Conservation (phyloP, 30 jellyfish, hydroid and myxozoan species). For the Pelagia noctiluca region DNA sequence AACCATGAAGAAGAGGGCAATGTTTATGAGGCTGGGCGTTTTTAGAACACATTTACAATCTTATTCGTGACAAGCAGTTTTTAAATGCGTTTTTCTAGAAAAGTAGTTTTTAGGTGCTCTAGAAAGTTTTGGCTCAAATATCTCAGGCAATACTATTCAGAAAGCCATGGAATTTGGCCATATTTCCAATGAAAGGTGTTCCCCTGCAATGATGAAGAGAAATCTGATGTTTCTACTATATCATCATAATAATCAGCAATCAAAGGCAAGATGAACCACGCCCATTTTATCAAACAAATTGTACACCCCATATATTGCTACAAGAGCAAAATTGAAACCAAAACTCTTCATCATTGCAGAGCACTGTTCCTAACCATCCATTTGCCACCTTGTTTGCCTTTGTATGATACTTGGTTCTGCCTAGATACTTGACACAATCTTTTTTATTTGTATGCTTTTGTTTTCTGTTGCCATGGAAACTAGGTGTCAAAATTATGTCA, state of each 20-base stretch:
- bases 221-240: not conserved
- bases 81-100: no score
- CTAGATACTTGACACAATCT: no score
- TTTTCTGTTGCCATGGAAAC: no score
- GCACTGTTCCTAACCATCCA: not conserved
- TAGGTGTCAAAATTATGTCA: no score
- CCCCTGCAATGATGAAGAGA: constrained; percentile 18
- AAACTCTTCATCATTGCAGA: constrained; percentile 16
- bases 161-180: not conserved
- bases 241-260: not conserved
- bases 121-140: not conserved
- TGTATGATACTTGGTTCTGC: not conserved
- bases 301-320: not conserved
- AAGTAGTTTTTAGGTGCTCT: not conserved
- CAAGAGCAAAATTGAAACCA: not conserved
- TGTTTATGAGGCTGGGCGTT: constrained; percentile 2
- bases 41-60: not conserved
- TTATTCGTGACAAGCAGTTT: not conserved
- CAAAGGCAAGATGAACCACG: not conserved
- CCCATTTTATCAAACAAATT: not conserved
- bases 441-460: no score
- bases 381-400: constrained; percentile 7
- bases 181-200: not conserved
- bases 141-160: not conserved
- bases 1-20: not conserved